Evolutionary conservation across 92 coral and sea anemone species (phyloP).

Genomic region (Metridium senile): DNA sequence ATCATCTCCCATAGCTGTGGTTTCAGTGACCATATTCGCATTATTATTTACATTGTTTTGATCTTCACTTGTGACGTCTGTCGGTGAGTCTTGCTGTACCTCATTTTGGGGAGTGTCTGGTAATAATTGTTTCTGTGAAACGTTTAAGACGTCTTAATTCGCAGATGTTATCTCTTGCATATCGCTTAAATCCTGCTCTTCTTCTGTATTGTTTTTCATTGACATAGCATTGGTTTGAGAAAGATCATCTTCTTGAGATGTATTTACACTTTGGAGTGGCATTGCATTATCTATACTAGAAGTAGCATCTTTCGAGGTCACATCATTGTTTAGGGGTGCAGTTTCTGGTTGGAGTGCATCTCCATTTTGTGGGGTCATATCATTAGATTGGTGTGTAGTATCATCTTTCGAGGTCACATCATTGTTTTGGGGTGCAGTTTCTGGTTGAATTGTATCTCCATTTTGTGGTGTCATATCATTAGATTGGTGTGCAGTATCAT

Average conservation of each 20-base stretch:
- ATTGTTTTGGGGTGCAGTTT: neutral
- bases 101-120: neutral
- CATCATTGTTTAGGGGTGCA: neutral
- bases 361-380: neutral
- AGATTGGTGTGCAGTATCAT: too few species aligned
- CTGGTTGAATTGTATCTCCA: too few species aligned
- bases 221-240: neutral
- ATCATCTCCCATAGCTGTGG: neutral
- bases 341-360: neutral
- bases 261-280: neutral
- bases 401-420: neutral
- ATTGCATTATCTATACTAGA: too few species aligned
- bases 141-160: too few species aligned
- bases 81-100: neutral
- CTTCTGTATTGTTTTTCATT: neutral
- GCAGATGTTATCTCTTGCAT: too few species aligned
- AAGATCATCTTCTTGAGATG: neutral
- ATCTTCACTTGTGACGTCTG: neutral
- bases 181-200: too few species aligned
- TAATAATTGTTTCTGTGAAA: too few species aligned
- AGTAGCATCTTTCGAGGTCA: neutral
- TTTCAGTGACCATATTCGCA: neutral
- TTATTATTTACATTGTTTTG: neutral
- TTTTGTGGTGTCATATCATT: too few species aligned
- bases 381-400: neutral